Evolutionary conservation across 2,888 invertebrate species (phyloP).

Genomic region (Tinea pellionella): DNA sequence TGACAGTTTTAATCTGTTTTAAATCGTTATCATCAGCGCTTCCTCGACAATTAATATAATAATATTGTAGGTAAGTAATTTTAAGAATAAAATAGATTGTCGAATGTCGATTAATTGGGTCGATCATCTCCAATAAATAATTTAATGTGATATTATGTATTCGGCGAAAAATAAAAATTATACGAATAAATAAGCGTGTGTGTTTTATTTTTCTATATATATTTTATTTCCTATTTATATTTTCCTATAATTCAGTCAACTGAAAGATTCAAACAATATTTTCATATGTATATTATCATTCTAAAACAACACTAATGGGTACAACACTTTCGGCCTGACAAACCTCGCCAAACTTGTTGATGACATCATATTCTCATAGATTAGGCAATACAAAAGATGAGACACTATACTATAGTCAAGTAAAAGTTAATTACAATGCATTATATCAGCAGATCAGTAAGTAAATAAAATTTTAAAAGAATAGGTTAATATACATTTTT

Average conservation of each 20-base stretch:
- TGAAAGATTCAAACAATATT: too few relatives aligned
- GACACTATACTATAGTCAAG: too few relatives aligned
- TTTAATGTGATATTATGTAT: slow-evolving; percentile 22
- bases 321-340: slow-evolving; percentile 16
- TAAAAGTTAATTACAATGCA: too few relatives aligned
- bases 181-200: slow-evolving; percentile 16
- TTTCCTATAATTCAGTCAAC: too few relatives aligned
- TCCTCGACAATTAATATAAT: slow-evolving; percentile 37
- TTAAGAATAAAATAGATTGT: too few relatives aligned
- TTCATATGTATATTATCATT: not conserved
- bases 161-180: slow-evolving; percentile 29
- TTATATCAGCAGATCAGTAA: too few relatives aligned
- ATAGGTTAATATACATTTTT: too few relatives aligned
- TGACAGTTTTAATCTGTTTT: not conserved
- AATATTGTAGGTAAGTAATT: too few relatives aligned
- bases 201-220: slow-evolving; percentile 17
- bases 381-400: not conserved
- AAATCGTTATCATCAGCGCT: slow-evolving; percentile 38
- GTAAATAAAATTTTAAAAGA: too few relatives aligned
- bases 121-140: slow-evolving; percentile 16
- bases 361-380: slow-evolving; percentile 31
- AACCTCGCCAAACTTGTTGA: slow-evolving; percentile 17
- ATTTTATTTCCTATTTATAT: not conserved
- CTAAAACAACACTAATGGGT: slow-evolving; percentile 19
- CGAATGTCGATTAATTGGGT: too few relatives aligned